These are phyloP conservation scores for Calliopum simillimum DNA, from an alignment of 2,888 invertebrate genomes.

Conservation along the genomic window DNA sequence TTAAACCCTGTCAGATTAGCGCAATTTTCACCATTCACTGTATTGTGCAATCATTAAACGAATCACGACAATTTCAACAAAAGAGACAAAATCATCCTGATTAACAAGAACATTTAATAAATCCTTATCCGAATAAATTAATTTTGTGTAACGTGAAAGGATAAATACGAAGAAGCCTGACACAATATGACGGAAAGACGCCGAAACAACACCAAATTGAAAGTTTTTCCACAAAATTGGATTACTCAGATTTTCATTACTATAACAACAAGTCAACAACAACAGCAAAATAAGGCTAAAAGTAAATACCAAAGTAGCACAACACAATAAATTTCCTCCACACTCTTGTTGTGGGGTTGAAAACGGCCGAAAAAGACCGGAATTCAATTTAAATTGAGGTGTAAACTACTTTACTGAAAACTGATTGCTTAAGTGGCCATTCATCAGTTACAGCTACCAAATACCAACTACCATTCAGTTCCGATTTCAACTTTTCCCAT, in stretches of 20 bases:
- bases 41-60: no score
- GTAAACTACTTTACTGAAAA: conserved; percentile 23
- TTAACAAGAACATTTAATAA: no score
- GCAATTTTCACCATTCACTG: no score
- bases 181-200: no score
- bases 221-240: conserved; percentile 11
- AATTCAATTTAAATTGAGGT: conserved; percentile 31
- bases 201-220: background rate
- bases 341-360: background rate
- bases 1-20: no score
- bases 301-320: background rate
- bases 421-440: conserved; percentile 28
- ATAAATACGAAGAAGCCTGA: no score
- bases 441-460: conserved; percentile 12
- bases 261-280: background rate
- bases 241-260: conserved; percentile 7
- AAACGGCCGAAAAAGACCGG: background rate
- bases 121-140: no score
- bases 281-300: background rate
- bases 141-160: no score
- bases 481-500: background rate
- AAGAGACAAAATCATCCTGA: no score
- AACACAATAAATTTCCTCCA: no score
- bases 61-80: no score
- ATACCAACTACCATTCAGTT: no score